Evolutionary conservation across 2,888 invertebrate genomes (phyloP).

Genomic region (Ophonus ardosiacus): DNA sequence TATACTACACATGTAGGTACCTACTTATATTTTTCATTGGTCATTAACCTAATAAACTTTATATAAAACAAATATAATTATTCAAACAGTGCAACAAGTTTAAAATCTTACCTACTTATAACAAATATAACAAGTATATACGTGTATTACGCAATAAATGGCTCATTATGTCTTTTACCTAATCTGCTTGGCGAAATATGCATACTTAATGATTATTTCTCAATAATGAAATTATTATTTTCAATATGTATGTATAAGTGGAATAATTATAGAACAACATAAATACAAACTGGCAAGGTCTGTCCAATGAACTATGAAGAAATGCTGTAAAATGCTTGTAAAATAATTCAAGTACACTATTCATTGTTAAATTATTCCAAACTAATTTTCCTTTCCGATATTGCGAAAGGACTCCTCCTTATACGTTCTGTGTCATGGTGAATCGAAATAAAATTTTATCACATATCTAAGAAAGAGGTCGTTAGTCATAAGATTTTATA

Average conservation of each 20-base stretch:
- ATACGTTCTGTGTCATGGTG: neutral
- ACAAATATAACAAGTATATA: neutral
- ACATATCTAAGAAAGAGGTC: neutral
- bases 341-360: neutral
- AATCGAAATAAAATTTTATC: neutral
- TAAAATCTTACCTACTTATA: no score
- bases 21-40: neutral
- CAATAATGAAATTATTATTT: neutral
- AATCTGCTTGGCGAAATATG: neutral
- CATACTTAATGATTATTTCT: no score
- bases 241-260: neutral
- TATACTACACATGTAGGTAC: neutral
- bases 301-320: constrained; percentile 4
- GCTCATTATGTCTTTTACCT: neutral
- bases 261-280: neutral
- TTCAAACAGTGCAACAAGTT: no score
- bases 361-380: neutral
- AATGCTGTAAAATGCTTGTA: neutral
- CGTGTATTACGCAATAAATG: neutral
- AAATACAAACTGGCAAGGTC: constrained; percentile 8
- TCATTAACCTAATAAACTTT: constrained; percentile 6
- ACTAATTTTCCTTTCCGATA: neutral
- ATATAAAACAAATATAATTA: neutral
- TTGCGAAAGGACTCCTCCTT: neutral
- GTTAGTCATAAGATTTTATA: neutral